A percentile compares a stretch with the other conserved stretches of the same genome.
phyloP scores from a whole-genome alignment of 2,113 vertebrate genomes.

The Oncorhynchus gorbuscha region DNA sequence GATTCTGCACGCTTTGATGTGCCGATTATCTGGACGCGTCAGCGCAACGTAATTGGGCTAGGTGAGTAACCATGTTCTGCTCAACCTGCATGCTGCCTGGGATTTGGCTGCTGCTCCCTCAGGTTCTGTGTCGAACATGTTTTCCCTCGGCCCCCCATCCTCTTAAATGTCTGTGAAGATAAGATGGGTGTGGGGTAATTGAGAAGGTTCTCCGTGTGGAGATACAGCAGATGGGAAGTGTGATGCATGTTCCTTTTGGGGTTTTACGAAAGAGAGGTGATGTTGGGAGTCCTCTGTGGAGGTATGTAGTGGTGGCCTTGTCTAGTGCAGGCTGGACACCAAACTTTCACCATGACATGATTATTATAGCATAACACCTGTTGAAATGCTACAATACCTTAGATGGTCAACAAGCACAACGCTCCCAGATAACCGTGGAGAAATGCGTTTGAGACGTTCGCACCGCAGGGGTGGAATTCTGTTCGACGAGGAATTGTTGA shows the following conservation, averaged over 20 bases:
- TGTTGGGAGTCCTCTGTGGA: not conserved
- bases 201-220: conserved; percentile 34
- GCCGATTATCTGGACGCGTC: conserved; percentile 49
- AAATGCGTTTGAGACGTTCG: no score
- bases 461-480: no score
- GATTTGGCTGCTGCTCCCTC: not conserved
- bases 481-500: not conserved
- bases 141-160: conserved; percentile 62
- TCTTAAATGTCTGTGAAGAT: conserved; percentile 74
- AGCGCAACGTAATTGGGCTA: conserved; percentile 19
- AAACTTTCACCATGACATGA: no score
- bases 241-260: conserved; percentile 20
- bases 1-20: conserved; percentile 53
- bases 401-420: no score
- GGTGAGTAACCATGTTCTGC: conserved; percentile 2
- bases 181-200: conserved; percentile 62
- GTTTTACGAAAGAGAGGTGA: conserved; percentile 41
- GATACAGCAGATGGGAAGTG: conserved; percentile 53
- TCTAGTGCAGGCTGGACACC: not conserved
- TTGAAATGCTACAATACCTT: not conserved
- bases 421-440: no score
- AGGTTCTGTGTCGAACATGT: conserved; percentile 38
- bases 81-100: not conserved
- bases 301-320: not conserved
- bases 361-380: not conserved